Evolutionary conservation across 2,113 vertebrate genomes (phyloP).

Genomic region (Procavia capensis): DNA sequence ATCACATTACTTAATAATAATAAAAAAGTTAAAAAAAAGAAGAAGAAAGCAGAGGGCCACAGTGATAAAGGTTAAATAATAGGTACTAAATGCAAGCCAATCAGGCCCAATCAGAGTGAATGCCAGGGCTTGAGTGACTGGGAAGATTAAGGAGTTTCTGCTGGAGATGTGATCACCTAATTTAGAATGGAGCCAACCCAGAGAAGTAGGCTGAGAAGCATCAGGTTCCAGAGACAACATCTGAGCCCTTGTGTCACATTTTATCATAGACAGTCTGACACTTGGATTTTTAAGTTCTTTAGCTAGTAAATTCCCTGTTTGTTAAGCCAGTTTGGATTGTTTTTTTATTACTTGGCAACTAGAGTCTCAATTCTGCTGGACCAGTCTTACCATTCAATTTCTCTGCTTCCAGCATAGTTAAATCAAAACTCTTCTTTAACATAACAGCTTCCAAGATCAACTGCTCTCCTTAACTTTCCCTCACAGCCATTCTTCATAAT

Average conservation of each 20-base stretch:
- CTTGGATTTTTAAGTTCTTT: neutral
- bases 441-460: neutral
- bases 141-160: neutral
- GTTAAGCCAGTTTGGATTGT: neutral
- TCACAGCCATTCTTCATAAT: neutral
- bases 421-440: neutral
- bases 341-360: neutral
- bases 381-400: neutral
- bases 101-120: neutral
- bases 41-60: no score
- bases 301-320: neutral
- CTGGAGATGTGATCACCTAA: neutral
- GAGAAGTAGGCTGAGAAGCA: neutral
- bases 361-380: neutral
- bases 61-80: neutral
- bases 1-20: no score
- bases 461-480: neutral
- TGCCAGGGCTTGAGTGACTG: neutral
- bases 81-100: neutral
- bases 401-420: neutral
- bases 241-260: neutral
- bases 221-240: neutral
- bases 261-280: neutral
- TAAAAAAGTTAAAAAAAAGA: no score
- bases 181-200: neutral